Evolutionary conservation across 2,888 invertebrate genomes (phyloP).

Genomic region (Agrochola macilenta): DNA sequence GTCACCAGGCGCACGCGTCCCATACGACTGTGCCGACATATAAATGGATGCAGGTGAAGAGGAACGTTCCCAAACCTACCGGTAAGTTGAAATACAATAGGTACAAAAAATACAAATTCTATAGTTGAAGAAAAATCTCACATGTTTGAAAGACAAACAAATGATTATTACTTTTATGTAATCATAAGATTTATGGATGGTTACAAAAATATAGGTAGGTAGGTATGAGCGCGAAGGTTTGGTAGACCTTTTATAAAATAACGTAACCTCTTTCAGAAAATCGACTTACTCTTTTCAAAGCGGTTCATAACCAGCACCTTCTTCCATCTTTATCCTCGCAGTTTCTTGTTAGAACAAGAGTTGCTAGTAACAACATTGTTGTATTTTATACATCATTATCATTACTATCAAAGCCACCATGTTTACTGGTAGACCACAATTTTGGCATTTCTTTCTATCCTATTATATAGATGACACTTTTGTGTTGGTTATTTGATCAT

Average conservation of each 20-base stretch:
- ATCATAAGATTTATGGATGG: neutral
- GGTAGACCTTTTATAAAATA: neutral
- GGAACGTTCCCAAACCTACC: conserved; percentile 98
- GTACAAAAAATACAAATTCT: no score
- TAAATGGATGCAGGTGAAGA: conserved; percentile 99
- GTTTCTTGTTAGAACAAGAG: no score
- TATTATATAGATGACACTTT: neutral
- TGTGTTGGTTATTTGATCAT: neutral
- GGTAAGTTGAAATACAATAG: conserved; percentile 90
- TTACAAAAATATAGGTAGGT: neutral
- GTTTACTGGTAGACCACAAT: neutral
- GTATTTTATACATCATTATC: neutral
- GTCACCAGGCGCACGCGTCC: conserved; percentile 86
- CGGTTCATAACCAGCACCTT: no score
- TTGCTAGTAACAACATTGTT: neutral
- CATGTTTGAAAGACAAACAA: neutral
- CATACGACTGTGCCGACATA: conserved; percentile 96
- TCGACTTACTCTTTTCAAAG: no score
- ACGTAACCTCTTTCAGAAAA: neutral
- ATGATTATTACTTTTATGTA: neutral
- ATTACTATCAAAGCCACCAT: neutral
- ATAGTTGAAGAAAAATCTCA: neutral
- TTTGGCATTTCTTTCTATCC: no score
- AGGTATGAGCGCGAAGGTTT: no score
- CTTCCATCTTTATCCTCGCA: no score